phyloP scores from a whole-genome alignment of 1,140 invertebrate species.

The Leguminivora glycinivorella region DNA sequence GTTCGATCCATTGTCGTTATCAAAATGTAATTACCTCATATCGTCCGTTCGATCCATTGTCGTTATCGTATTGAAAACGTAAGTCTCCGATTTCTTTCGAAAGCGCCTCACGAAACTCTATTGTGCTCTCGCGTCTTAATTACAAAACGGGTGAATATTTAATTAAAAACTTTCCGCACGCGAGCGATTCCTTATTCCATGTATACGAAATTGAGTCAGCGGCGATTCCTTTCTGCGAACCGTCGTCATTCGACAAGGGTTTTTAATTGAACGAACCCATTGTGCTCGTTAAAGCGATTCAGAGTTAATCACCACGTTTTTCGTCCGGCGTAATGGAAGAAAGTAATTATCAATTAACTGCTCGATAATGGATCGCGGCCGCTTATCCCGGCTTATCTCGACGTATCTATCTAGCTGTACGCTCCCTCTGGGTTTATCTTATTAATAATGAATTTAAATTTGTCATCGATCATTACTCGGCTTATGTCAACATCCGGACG shows the following conservation, averaged over 20 bases:
- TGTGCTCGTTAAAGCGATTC: constrained; percentile 76
- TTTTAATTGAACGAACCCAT: constrained; percentile 76
- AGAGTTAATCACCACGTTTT: constrained; percentile 75
- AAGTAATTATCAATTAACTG: constrained; percentile 78
- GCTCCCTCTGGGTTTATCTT: constrained; percentile 54
- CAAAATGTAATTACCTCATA: constrained; percentile 36
- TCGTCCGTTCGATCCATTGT: constrained; percentile 36
- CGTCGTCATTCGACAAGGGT: constrained; percentile 71
- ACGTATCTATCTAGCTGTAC: constrained; percentile 40
- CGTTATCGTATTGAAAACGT: constrained; percentile 43
- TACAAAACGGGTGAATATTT: constrained; percentile 77
- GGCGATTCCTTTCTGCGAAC: constrained; percentile 67
- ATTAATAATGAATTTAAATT: constrained; percentile 59
- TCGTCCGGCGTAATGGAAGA: constrained; percentile 74
- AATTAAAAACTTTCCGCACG: constrained; percentile 77
- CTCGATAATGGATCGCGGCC: constrained; percentile 73
- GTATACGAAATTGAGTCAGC: constrained; percentile 76
- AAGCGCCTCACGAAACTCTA: constrained; percentile 57
- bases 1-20: constrained; percentile 37
- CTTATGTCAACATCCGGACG: constrained; percentile 31
- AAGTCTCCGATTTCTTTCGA: constrained; percentile 60
- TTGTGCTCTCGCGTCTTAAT: constrained; percentile 72
- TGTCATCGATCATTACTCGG: constrained; percentile 51
- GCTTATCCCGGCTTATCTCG: constrained; percentile 69
- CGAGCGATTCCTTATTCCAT: constrained; percentile 76